Base-by-base conservation (phyloP, 2,113 vertebrate genomes). In the Sarotherodon lohbergeri region DNA sequence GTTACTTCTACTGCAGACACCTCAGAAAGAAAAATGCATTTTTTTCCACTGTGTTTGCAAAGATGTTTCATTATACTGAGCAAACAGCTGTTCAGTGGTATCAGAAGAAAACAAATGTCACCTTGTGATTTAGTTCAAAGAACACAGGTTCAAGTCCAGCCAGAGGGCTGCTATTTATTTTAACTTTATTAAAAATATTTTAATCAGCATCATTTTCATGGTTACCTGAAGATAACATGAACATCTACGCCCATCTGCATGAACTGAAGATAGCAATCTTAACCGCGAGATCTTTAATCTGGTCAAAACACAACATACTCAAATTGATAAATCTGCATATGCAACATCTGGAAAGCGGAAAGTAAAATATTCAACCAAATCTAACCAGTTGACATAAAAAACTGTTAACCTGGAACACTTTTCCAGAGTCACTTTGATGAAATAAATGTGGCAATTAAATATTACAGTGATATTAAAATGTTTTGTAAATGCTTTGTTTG, bases 201-300 rank as follows among this genome's bases (percentile, higher is more conserved):
- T 1, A 5, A 39, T 68, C 3, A 68, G 19, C 63, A 68, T 39
- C 4, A 22, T 68, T 68, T 68, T 39, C 34, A 68, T 68, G 36
- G 36, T 68, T 68, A 41, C 32, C 59, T 36, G 59, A 36, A 1
- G 32, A 36, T n/a, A 36, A 4, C 32, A 2, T 63, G 24, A 59
- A 59, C 56, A 29, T 29, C 27, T 61, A 4, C 14, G 27, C 56
- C 0, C 56, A 32, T 32, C 5, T 0, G 3, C 7, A 14, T 41
- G 11, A 68, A 41, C 36, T 68, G 34, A 0, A 0, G 6, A 41
- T 39, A 2, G 19, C 34, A 68, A 8, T 2, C 63, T 68, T 68
- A 13, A 22, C 34, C 0, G 10, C 0, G 0, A 39, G 63, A 22
- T 68, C 36, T 41, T 68, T 41, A 24, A 14, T 68, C 34, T 41